Evolutionary conservation across 2,888 invertebrate genomes (phyloP).

Genomic region (Yponomeuta sedellus): DNA sequence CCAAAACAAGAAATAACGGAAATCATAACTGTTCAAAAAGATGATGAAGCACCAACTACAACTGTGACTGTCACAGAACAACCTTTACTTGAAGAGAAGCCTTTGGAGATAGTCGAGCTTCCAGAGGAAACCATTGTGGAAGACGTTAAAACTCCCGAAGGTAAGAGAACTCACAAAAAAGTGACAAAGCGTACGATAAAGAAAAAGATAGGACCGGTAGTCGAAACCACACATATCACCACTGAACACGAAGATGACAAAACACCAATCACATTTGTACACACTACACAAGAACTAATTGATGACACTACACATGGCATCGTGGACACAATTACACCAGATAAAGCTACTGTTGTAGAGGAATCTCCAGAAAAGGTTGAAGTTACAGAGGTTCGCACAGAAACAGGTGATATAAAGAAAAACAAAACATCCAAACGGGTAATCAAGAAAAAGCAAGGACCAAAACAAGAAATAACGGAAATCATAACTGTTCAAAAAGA

Average conservation of each 20-base stretch:
- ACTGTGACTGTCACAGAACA: conserved; percentile 37
- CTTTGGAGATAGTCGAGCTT: conserved; percentile 24
- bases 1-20: conserved; percentile 41
- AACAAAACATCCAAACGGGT: conserved; percentile 26
- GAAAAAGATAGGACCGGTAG: conserved; percentile 29
- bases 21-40: conserved; percentile 40
- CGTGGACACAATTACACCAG: conserved; percentile 26
- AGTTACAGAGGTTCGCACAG: conserved; percentile 24
- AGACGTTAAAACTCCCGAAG: conserved; percentile 23
- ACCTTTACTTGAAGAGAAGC: conserved; percentile 6
- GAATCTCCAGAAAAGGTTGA: conserved; percentile 23
- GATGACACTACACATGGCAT: conserved; percentile 19
- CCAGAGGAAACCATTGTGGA: conserved; percentile 35
- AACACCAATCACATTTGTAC: conserved; percentile 25
- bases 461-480: conserved; percentile 45
- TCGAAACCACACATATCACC: conserved; percentile 26
- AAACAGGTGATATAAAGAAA: conserved; percentile 23
- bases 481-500: conserved; percentile 46
- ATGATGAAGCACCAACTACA: conserved; percentile 30
- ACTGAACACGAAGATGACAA: conserved; percentile 37
- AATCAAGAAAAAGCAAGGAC: conserved; percentile 46
- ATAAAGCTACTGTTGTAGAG: conserved; percentile 21
- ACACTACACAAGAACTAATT: conserved; percentile 19
- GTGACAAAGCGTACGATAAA: conserved; percentile 19
- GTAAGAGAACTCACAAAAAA: conserved; percentile 36